phyloP scores from a whole-genome alignment of 2,797 vertebrate genomes.

The Danio jaintianensis region DNA sequence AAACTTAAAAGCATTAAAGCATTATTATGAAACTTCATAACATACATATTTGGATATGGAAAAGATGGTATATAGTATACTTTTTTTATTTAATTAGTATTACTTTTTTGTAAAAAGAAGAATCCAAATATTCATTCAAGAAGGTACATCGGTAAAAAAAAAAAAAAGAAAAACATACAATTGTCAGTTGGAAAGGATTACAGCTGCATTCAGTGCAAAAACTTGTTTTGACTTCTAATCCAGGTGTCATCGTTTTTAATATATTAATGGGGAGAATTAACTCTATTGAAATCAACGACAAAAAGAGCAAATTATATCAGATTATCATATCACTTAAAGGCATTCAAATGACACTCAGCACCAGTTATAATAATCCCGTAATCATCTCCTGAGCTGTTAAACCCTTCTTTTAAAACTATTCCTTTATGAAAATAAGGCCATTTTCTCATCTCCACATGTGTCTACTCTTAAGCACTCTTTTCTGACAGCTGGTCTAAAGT shows the following conservation, averaged over 20 bases:
- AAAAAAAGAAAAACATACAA: too few relatives aligned
- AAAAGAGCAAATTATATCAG: constrained; percentile 18
- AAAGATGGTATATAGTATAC: too few relatives aligned
- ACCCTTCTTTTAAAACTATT: constrained; percentile 3
- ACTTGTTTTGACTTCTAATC: background rate
- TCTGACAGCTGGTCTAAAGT: constrained; percentile 20
- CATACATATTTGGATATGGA: too few relatives aligned
- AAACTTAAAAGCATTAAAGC: too few relatives aligned
- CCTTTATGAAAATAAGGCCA: background rate
- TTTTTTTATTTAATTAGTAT: too few relatives aligned
- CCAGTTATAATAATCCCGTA: constrained; percentile 11
- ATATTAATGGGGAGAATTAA: background rate
- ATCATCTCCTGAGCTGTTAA: background rate
- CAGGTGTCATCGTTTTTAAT: background rate
- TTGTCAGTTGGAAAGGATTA: background rate
- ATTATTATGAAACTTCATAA: too few relatives aligned
- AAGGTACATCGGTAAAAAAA: background rate
- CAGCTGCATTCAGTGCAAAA: background rate
- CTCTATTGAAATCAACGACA: background rate
- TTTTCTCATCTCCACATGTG: background rate
- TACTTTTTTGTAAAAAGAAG: too few relatives aligned
- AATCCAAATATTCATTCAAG: background rate
- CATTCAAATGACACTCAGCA: constrained; percentile 9
- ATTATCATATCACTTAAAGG: constrained; percentile 9
- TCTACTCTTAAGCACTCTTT: background rate